Conservation (phyloP, 92 coral and sea anemone species). For the Pocillopora grandis region DNA sequence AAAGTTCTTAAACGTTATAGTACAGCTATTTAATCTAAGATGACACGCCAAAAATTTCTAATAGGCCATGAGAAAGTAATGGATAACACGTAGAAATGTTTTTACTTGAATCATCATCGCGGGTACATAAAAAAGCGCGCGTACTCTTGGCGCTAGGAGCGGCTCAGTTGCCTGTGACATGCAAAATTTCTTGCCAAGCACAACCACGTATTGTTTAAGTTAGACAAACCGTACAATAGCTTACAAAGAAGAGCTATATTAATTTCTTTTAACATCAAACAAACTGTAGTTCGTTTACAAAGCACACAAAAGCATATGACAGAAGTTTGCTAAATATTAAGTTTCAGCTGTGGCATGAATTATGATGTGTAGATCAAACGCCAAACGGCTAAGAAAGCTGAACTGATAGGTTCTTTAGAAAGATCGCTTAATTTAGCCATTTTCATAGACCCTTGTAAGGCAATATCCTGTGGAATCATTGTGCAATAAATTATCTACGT, state of each 20-base stretch:
- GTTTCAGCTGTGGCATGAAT: not conserved
- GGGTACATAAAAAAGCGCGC: too few species aligned
- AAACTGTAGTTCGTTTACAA: not conserved
- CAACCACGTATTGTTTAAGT: not conserved
- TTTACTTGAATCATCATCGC: too few species aligned
- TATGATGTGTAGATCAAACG: not conserved
- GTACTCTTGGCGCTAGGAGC: not conserved
- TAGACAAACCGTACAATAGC: not conserved
- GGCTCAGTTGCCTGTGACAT: not conserved
- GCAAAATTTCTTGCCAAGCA: not conserved
- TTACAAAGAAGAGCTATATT: too few species aligned
- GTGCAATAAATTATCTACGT: too few species aligned
- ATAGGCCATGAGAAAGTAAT: too few species aligned
- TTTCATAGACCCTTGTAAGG: too few species aligned
- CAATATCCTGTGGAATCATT: too few species aligned
- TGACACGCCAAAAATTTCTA: too few species aligned
- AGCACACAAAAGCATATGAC: conserved; percentile 1
- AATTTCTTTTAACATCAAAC: conserved; percentile 1
- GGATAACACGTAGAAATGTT: too few species aligned
- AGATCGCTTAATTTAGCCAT: not conserved
- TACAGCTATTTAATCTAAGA: too few species aligned
- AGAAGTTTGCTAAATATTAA: not conserved
- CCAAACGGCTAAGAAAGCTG: not conserved
- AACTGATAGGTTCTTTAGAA: not conserved
- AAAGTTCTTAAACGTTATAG: too few species aligned